Percentiles rank a stretch among this genome's conserved stretches.
phyloP scores from a whole-genome alignment of 2,888 invertebrate genomes.

The Palloptera scutellata region DNA sequence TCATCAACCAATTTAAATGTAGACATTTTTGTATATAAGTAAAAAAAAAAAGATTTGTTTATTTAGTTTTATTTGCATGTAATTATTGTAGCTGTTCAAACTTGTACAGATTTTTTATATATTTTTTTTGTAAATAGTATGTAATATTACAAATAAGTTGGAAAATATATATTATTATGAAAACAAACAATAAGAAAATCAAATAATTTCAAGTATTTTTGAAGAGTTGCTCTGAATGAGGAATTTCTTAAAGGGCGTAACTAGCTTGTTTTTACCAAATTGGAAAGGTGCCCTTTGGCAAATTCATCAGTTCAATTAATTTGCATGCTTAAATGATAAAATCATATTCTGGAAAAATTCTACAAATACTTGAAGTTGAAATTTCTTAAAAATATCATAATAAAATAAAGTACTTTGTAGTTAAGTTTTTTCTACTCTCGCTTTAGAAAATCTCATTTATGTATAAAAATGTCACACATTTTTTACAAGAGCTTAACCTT shows the following conservation, averaged over 20 bases:
- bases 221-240: slow-evolving; percentile 31
- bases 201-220: slow-evolving; percentile 30
- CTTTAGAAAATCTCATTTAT: slow-evolving; percentile 36
- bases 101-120: slow-evolving; percentile 12
- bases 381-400: slow-evolving; percentile 25
- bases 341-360: too few species aligned
- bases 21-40: not conserved
- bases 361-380: slow-evolving; percentile 31
- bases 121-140: slow-evolving; percentile 22
- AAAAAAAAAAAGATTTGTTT: not conserved
- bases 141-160: slow-evolving; percentile 34
- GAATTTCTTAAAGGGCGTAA: not conserved
- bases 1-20: too few species aligned
- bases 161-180: slow-evolving; percentile 44
- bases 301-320: not conserved
- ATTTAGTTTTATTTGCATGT: slow-evolving; percentile 3
- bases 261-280: not conserved
- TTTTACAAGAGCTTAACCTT: slow-evolving; percentile 3
- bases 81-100: slow-evolving; percentile 23
- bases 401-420: slow-evolving; percentile 39
- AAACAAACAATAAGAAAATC: slow-evolving; percentile 26
- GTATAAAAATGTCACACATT: slow-evolving; percentile 11
- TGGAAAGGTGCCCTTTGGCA: not conserved
- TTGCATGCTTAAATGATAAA: slow-evolving; percentile 21
- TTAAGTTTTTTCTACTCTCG: slow-evolving; percentile 41